Conservation (phyloP, 2,113 vertebrate genomes). For the Steatornis caripensis region DNA sequence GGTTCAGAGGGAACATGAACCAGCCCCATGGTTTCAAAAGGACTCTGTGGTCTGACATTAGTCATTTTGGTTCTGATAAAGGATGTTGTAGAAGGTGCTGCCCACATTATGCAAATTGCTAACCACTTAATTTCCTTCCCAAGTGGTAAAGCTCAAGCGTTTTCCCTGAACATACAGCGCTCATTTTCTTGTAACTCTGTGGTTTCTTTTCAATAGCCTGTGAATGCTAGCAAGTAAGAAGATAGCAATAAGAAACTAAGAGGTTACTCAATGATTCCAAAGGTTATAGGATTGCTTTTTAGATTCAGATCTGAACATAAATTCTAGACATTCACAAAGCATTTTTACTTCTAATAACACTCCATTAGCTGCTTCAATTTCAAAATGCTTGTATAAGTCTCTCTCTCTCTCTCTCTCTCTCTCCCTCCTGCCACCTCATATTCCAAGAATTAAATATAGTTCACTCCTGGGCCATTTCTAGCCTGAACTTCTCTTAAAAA, state of each 20-base stretch:
- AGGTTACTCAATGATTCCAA: constrained; percentile 51
- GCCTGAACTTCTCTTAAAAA: background rate
- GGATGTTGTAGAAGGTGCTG: constrained; percentile 28
- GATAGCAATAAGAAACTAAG: constrained; percentile 2
- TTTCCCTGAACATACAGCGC: constrained; percentile 44
- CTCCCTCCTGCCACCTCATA: background rate
- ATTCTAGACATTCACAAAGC: constrained; percentile 38
- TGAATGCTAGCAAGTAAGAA: constrained; percentile 19
- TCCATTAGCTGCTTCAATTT: constrained; percentile 35
- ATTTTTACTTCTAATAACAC: constrained; percentile 52
- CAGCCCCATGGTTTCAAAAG: background rate
- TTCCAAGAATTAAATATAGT: constrained; percentile 5
- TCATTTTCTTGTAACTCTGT: constrained; percentile 57
- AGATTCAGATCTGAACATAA: constrained; percentile 41
- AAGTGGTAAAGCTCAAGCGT: background rate
- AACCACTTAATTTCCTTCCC: constrained; percentile 49
- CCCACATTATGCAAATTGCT: constrained; percentile 49
- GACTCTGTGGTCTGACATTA: constrained; percentile 55
- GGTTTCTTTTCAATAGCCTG: constrained; percentile 27
- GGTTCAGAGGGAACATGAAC: constrained; percentile 29
- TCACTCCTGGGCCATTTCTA: background rate
- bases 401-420: background rate
- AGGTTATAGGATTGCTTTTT: constrained; percentile 23
- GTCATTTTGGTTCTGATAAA: constrained; percentile 57
- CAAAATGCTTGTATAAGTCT: constrained; percentile 3